phyloP scores from a whole-genome alignment of 2,113 vertebrate species.

The Calidris pugnax region DNA sequence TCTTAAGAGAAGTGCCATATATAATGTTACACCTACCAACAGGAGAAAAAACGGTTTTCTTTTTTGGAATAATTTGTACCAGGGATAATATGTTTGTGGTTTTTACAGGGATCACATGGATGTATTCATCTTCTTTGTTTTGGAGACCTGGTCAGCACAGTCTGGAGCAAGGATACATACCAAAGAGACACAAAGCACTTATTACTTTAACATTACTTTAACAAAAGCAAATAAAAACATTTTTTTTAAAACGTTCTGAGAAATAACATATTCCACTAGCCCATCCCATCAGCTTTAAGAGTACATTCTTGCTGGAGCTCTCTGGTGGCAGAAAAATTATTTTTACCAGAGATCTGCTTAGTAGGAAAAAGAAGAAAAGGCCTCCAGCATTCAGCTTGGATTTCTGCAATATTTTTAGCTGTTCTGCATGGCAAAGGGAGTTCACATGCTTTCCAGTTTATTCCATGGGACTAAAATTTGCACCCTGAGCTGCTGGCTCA shows the following conservation, averaged over 20 bases:
- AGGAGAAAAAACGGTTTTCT: fast-evolving
- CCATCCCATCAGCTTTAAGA: not conserved
- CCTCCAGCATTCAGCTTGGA: not conserved
- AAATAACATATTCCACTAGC: not conserved
- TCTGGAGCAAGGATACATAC: not conserved
- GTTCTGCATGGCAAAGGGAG: not conserved
- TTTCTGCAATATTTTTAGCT: not conserved
- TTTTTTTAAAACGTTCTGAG: not conserved
- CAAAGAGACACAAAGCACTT: not conserved
- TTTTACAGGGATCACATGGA: not conserved
- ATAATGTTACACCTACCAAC: not conserved
- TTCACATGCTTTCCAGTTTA: not conserved
- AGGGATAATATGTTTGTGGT: not conserved
- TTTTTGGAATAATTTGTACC: not conserved
- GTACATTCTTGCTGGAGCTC: not conserved
- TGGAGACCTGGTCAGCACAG: not conserved
- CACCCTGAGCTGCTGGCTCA: not conserved
- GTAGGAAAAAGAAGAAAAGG: not conserved
- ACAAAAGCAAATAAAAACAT: not conserved
- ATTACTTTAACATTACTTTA: not conserved
- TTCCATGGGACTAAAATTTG: not conserved
- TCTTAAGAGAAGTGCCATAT: not conserved
- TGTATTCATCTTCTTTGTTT: not conserved
- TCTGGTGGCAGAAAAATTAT: slow-evolving; percentile 12
- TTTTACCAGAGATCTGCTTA: not conserved